A percentile compares a stretch with the other conserved stretches of the same genome.
Evolutionary conservation across 2,113 vertebrate species (phyloP).

Genomic region (Monarcha castaneiventris): DNA sequence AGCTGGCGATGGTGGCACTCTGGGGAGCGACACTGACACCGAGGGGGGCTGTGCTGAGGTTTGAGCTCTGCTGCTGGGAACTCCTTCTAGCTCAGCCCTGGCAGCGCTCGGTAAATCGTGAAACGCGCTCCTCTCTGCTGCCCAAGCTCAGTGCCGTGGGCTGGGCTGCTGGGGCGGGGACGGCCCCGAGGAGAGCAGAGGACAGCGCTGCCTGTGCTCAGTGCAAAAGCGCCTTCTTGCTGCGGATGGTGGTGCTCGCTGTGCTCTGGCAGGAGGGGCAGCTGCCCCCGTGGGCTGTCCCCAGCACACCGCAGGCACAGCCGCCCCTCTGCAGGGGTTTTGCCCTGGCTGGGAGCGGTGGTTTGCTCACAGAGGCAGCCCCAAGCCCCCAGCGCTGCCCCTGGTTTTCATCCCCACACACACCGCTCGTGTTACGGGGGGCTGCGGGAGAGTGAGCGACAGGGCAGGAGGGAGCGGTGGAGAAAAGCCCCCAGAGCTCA

Average conservation of each 20-base stretch:
- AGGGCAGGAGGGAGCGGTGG: rapidly evolving
- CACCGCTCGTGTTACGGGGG: rapidly evolving
- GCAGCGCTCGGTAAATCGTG: not conserved
- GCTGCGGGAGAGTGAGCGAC: not conserved
- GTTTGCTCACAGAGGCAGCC: not conserved
- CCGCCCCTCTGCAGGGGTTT: not conserved
- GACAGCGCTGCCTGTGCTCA: rapidly evolving
- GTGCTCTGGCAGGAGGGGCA: not conserved
- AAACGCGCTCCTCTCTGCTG: not conserved
- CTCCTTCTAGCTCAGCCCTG: not conserved
- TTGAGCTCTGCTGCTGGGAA: not conserved
- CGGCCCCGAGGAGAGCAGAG: rapidly evolving
- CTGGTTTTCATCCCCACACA: not conserved
- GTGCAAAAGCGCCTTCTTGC: rapidly evolving
- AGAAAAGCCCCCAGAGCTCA: not conserved
- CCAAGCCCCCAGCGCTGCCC: rapidly evolving
- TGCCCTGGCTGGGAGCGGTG: rapidly evolving
- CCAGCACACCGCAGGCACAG: not conserved
- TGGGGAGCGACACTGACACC: not conserved
- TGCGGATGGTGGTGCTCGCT: rapidly evolving
- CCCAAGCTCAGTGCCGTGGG: rapidly evolving
- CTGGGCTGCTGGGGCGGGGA: not conserved
- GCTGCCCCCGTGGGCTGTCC: rapidly evolving
- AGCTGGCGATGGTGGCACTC: not conserved
- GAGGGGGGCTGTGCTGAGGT: not conserved